Percentiles rank a stretch among this genome's conserved stretches.
Evolutionary conservation across 2,888 invertebrate genomes (phyloP).

Genomic region (Abscondita cerata): DNA sequence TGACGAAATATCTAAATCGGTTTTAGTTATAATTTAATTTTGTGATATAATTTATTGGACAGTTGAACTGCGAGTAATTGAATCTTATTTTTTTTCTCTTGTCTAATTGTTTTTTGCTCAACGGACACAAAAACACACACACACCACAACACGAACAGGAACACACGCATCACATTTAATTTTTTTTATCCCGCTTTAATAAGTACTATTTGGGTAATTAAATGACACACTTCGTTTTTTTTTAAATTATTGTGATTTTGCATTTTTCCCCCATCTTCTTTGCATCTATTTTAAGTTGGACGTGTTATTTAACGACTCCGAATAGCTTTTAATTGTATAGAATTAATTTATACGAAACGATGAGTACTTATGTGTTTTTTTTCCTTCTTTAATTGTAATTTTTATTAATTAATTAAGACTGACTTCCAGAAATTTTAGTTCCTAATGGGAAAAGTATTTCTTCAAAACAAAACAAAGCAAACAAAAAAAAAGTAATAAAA

Average conservation of each 20-base stretch:
- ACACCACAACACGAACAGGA: too few species aligned
- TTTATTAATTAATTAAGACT: slow-evolving; percentile 59
- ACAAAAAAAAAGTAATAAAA: slow-evolving; percentile 4
- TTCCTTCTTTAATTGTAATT: slow-evolving; percentile 39
- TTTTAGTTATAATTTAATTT: slow-evolving; percentile 25
- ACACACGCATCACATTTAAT: slow-evolving; percentile 28
- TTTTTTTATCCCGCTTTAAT: too few species aligned
- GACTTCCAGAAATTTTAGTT: slow-evolving; percentile 59
- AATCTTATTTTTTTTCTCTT: not conserved
- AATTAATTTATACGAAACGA: slow-evolving; percentile 41
- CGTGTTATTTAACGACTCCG: slow-evolving; percentile 17
- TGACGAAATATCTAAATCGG: slow-evolving; percentile 54
- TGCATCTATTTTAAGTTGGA: slow-evolving; percentile 13
- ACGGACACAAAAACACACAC: slow-evolving; percentile 15
- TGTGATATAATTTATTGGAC: slow-evolving; percentile 36
- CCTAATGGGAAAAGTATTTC: slow-evolving; percentile 59
- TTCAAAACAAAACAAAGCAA: too few species aligned
- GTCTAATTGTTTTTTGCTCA: slow-evolving; percentile 26
- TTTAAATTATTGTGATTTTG: slow-evolving; percentile 10
- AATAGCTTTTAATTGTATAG: slow-evolving; percentile 38
- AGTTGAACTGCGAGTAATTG: slow-evolving; percentile 19
- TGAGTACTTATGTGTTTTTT: slow-evolving; percentile 41
- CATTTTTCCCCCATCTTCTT: slow-evolving; percentile 8
- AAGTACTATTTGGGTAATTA: slow-evolving; percentile 23
- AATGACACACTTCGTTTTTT: slow-evolving; percentile 14